Conservation (phyloP, 2,888 invertebrate genomes). For the Pterobdella sp. region DNA sequence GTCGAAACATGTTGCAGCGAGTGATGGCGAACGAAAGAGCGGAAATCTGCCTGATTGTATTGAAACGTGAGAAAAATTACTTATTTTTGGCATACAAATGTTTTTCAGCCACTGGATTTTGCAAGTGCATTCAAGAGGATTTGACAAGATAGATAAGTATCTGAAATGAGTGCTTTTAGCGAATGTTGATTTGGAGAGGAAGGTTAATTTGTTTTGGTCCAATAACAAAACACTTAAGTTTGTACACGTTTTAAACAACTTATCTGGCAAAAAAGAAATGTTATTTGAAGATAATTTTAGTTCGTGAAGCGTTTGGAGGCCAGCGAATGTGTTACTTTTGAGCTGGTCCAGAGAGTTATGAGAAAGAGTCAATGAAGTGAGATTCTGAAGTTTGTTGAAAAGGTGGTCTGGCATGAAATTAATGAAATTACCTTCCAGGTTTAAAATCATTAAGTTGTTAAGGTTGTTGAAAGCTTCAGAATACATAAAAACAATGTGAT, state of each 20-base stretch:
- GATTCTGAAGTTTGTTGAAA: conserved; percentile 33
- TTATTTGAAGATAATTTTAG: conserved; percentile 35
- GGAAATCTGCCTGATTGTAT: neutral
- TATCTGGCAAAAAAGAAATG: conserved; percentile 32
- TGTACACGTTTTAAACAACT: conserved; percentile 28
- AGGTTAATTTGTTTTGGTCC: conserved; percentile 35
- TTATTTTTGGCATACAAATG: conserved; percentile 9
- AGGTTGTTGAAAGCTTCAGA: conserved; percentile 35
- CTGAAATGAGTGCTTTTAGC: conserved; percentile 30
- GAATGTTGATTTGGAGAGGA: conserved; percentile 33
- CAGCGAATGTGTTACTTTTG: conserved; percentile 33
- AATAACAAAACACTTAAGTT: conserved; percentile 34
- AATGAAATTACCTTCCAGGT: conserved; percentile 35
- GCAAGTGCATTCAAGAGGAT: conserved; percentile 37
- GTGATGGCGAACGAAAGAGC: neutral
- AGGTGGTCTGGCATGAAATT: conserved; percentile 32
- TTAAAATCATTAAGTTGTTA: conserved; percentile 30
- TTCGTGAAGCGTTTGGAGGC: conserved; percentile 32
- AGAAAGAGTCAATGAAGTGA: conserved; percentile 34
- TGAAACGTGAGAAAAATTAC: neutral
- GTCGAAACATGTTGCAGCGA: neutral
- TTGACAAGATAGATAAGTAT: conserved; percentile 35
- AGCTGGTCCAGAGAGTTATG: conserved; percentile 34
- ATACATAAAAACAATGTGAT: conserved; percentile 34
- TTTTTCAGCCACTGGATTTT: conserved; percentile 33